Evolutionary conservation across 2,113 vertebrate genomes (phyloP).

Genomic region (Smithornis capensis): DNA sequence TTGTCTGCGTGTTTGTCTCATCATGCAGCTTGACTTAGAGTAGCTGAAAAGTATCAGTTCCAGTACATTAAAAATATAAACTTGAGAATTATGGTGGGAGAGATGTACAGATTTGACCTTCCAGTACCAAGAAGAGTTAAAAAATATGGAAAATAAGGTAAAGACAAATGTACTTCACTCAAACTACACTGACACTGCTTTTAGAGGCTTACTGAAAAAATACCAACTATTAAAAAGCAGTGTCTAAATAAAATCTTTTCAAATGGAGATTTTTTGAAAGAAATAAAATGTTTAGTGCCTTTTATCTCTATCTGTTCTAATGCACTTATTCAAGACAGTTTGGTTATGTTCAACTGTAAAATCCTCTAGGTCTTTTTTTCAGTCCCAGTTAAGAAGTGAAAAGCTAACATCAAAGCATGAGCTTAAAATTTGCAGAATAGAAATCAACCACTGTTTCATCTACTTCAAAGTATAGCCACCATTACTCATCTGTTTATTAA

Average conservation of each 20-base stretch:
- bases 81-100: neutral
- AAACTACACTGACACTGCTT: constrained; percentile 24
- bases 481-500: constrained; percentile 69
- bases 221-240: constrained; percentile 62
- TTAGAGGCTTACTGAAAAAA: constrained; percentile 66
- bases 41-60: neutral
- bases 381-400: constrained; percentile 58
- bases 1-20: neutral
- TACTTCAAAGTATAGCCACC: constrained; percentile 70
- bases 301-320: constrained; percentile 71
- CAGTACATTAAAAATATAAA: neutral
- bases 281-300: constrained; percentile 63
- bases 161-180: constrained; percentile 36
- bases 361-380: constrained; percentile 55
- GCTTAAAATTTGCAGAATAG: constrained; percentile 68
- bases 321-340: constrained; percentile 72
- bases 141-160: constrained; percentile 29
- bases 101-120: neutral
- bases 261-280: constrained; percentile 32
- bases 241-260: constrained; percentile 64
- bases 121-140: constrained; percentile 39
- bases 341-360: constrained; percentile 73
- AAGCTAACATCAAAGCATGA: constrained; percentile 73
- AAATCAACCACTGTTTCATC: constrained; percentile 62
- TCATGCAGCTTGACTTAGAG: neutral